phyloP scores from a whole-genome alignment of 2,113 vertebrate species.

The Onychostruthus taczanowskii region DNA sequence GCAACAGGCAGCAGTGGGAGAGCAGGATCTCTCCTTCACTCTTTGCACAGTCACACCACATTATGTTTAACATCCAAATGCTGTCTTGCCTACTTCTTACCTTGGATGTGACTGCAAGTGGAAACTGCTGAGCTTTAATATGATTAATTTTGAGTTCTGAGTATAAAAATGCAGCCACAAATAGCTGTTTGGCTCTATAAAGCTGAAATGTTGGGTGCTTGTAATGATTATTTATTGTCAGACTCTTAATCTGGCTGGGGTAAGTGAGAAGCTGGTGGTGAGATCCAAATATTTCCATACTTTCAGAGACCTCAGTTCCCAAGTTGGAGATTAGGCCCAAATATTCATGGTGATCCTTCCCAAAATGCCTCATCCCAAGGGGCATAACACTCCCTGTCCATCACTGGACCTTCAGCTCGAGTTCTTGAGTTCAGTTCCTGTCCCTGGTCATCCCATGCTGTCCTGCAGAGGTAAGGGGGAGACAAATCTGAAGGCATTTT shows the following conservation, averaged over 20 bases:
- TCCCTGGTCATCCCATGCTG: not conserved
- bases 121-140: not conserved
- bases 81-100: not conserved
- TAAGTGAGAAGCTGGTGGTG: not conserved
- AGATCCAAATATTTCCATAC: not conserved
- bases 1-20: not conserved
- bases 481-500: not conserved
- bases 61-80: not conserved
- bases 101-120: not conserved
- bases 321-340: not conserved
- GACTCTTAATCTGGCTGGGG: not conserved
- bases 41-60: not conserved
- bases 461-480: not conserved
- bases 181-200: not conserved
- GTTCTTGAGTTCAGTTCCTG: not conserved
- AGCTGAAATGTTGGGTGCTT: not conserved
- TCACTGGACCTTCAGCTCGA: not conserved
- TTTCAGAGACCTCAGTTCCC: not conserved
- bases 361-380: not conserved
- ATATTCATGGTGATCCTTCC: not conserved
- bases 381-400: fast-evolving
- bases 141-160: not conserved
- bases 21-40: not conserved
- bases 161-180: not conserved
- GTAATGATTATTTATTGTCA: not conserved